Evolutionary conservation across 2,888 invertebrate genomes (phyloP), one percentile per base, ranked within the genome.

Genomic region (Blera fallax): DNA sequence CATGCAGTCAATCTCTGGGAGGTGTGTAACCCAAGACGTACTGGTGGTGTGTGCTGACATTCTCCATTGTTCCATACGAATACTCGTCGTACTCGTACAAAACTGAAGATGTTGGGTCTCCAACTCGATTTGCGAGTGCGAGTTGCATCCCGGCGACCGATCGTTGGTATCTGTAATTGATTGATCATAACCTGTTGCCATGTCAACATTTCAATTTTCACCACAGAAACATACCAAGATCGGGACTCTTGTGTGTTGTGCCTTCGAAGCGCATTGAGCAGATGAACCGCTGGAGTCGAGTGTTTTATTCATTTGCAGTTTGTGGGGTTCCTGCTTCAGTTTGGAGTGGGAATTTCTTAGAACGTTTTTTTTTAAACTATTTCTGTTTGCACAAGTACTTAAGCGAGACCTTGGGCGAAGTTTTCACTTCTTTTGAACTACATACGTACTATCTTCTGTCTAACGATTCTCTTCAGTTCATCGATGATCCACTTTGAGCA

Each of bases 111-210:
- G 64, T 40, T 27, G 45, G 40, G 37, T 54, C 29, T 34, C 50
- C 62, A 58, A 48, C 56, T 73, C 58, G 32, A 80, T 34, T 45
- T 69, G 14, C 43, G 37, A 21, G 43, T 69, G 14, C 43, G 37
- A 21, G 43, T 43, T 54, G 18, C 24, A 16, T 29, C 14, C n/a
- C n/a, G n/a, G 7, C 32, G 27, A 48, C 16, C 11, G 50, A 52
- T 37, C 56, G 48, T 62, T 37, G 45, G 27, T 60, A 69, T 69
- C 64, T 80, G 80, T 85, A 76, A 85, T 85, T 85, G 80, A 85
- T 81, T 85, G 85, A 81, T 85, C 80, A 81, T 72, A 85, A 85
- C 85, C 76, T 72, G 85, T 76, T 85, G 64, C 65, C 70, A 54
- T 72, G 80, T 81, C 58, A 80, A 80, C 76, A 64, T 76, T 85